Percentiles rank a stretch among this genome's conserved stretches.
Evolutionary conservation across 2,888 invertebrate species (phyloP).

Genomic region (Eulithis testata): DNA sequence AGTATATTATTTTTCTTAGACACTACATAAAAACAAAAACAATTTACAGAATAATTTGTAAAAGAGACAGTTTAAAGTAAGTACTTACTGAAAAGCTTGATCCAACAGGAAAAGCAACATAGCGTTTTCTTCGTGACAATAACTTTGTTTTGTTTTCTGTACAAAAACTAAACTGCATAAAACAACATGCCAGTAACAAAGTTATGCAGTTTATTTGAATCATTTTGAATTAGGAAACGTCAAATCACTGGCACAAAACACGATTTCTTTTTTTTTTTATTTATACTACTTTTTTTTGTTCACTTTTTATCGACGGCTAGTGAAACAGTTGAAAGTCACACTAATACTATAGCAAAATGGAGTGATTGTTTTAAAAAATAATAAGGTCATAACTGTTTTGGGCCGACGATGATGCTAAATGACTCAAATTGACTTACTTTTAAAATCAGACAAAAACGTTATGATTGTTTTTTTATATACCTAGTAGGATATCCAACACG

Average conservation of each 20-base stretch:
- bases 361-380: constrained; percentile 29
- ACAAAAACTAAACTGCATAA: constrained; percentile 43
- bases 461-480: too few species aligned
- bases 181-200: constrained; percentile 39
- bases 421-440: constrained; percentile 31
- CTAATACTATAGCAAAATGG: constrained; percentile 19
- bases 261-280: not conserved
- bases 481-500: too few species aligned
- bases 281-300: constrained; percentile 10
- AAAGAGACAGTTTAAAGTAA: not conserved
- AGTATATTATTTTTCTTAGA: too few species aligned
- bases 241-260: constrained; percentile 20
- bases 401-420: constrained; percentile 35
- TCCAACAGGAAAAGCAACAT: constrained; percentile 89
- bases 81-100: constrained; percentile 87
- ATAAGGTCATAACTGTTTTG: constrained; percentile 28
- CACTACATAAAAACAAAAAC: too few species aligned
- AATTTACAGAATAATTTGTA: too few species aligned
- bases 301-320: constrained; percentile 21
- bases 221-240: constrained; percentile 31
- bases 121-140: constrained; percentile 85
- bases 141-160: constrained; percentile 52
- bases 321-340: constrained; percentile 21
- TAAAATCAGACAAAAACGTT: too few species aligned
- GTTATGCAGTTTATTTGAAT: constrained; percentile 28